Conservation (phyloP, 2,113 vertebrate species). For the Cyphomyrus discorhynchus region DNA sequence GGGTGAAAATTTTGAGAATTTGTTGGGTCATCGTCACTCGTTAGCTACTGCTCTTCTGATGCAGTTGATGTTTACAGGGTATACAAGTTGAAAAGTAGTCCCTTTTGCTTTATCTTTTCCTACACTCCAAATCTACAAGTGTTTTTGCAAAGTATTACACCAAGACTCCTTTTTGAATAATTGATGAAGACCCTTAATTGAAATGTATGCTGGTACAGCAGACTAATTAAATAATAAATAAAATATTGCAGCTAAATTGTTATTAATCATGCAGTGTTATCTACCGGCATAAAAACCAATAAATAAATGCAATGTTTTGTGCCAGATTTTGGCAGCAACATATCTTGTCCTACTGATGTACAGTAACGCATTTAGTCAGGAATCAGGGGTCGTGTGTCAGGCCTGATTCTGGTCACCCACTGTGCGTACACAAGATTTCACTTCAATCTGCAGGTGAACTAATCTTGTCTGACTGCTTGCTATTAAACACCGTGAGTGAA, state of each 20-base stretch:
- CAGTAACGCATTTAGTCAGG: background rate
- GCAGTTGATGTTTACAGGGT: background rate
- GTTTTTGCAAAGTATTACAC: background rate
- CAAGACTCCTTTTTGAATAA: background rate
- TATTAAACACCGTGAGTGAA: background rate
- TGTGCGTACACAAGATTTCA: background rate
- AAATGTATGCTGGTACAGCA: background rate
- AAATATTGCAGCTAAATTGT: background rate
- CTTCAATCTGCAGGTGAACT: background rate
- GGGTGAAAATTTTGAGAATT: background rate
- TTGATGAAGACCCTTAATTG: background rate
- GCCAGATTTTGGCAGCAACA: background rate
- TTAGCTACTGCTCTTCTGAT: background rate
- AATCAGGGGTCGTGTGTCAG: background rate
- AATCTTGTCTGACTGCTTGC: background rate
- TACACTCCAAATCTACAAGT: background rate
- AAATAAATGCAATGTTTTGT: background rate
- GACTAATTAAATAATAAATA: background rate
- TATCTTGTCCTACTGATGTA: background rate
- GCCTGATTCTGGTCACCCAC: background rate
- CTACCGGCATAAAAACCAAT: background rate
- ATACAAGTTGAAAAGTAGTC: background rate
- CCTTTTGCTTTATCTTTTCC: background rate
- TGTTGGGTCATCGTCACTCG: background rate
- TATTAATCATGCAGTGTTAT: background rate